Evolutionary conservation across 2,113 vertebrate genomes (phyloP).

Genomic region (Apaloderma vittatum): DNA sequence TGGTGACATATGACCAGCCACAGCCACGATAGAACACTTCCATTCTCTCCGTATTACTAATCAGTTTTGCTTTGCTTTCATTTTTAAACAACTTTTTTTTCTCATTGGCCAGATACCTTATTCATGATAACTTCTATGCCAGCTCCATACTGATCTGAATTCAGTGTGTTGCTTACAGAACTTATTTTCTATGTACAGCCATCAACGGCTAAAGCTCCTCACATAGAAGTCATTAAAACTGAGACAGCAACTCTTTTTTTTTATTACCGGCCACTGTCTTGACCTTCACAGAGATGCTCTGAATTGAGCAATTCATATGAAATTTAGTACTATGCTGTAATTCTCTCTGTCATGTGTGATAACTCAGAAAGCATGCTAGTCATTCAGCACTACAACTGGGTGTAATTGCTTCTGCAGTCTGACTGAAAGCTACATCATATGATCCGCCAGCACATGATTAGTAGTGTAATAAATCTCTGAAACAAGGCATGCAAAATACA

Average conservation of each 20-base stretch:
- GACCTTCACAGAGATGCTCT: constrained; percentile 52
- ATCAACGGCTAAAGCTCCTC: background rate
- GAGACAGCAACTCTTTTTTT: constrained; percentile 1
- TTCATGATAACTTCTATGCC: background rate
- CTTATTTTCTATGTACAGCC: background rate
- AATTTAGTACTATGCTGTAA: constrained; percentile 43
- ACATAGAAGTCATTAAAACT: background rate
- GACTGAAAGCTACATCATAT: constrained; percentile 88
- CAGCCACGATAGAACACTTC: background rate
- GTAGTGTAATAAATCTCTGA: constrained; percentile 55
- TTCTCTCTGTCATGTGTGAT: constrained; percentile 57
- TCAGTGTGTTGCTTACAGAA: background rate
- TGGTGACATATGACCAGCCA: background rate
- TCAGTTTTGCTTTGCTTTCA: background rate
- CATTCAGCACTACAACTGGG: constrained; percentile 52
- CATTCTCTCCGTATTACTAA: background rate
- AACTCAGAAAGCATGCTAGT: constrained; percentile 55
- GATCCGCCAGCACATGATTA: constrained; percentile 87
- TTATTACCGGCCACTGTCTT: background rate
- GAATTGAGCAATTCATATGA: constrained; percentile 28
- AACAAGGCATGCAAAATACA: constrained; percentile 52
- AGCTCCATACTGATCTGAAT: background rate
- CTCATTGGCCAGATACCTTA: background rate
- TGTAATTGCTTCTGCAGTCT: constrained; percentile 60
- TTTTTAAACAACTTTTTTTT: background rate